These are phyloP conservation scores for human DNA, from an alignment of 2,113 vertebrate species.

Conservation along the genomic window DNA sequence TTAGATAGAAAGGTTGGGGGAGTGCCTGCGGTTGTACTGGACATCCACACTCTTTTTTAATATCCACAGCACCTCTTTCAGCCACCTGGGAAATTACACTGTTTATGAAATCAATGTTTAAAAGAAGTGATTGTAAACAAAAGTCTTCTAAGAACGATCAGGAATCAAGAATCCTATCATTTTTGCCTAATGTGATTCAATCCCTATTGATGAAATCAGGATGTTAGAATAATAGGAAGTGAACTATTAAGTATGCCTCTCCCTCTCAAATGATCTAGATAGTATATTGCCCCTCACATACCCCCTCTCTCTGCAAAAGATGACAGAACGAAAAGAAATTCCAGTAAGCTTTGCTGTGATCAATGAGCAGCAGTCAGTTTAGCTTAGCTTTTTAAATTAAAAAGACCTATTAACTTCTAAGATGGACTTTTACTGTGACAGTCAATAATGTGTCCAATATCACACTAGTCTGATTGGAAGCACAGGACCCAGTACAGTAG, in stretches of 20 bases:
- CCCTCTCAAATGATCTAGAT: neutral
- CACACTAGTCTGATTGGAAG: neutral
- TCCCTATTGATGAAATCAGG: neutral
- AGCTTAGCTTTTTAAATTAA: constrained; percentile 44
- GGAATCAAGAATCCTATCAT: neutral
- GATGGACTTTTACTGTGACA: neutral
- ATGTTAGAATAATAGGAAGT: neutral
- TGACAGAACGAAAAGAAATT: neutral
- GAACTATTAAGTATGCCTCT: neutral
- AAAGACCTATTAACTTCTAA: constrained; percentile 13
- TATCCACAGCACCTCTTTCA: neutral
- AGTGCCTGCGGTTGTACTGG: neutral
- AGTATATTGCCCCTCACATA: neutral
- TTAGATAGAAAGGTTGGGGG: neutral
- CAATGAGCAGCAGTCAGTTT: constrained; percentile 38
- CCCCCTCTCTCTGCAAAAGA: neutral
- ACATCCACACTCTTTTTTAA: neutral
- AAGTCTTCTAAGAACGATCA: neutral
- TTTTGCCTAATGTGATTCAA: constrained; percentile 1
- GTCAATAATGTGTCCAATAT: neutral
- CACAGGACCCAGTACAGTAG: neutral
- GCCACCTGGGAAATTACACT: neutral
- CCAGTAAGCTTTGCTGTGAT: constrained; percentile 25
- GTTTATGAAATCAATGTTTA: neutral
- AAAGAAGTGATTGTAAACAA: neutral